Evolutionary conservation across 2,797 vertebrate genomes (phyloP).

Genomic region (Sarcophilus harrisii): DNA sequence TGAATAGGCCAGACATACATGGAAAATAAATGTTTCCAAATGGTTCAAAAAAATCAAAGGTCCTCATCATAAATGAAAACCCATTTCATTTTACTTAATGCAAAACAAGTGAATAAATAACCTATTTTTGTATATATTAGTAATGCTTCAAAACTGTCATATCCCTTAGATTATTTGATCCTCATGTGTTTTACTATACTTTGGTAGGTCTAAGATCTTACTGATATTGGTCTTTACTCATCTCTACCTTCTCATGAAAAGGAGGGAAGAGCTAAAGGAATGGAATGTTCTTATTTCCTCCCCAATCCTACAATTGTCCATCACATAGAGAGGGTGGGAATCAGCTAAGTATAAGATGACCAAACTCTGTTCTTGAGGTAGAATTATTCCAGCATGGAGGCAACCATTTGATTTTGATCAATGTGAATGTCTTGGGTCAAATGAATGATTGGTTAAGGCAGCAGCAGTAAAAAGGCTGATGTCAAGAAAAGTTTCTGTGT

Average conservation of each 20-base stretch:
- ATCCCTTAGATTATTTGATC: accelerated
- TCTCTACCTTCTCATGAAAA: neutral
- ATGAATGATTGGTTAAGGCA: neutral
- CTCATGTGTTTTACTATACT: neutral
- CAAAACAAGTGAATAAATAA: neutral
- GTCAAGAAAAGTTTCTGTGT: neutral
- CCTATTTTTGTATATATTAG: accelerated
- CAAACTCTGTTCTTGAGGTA: neutral
- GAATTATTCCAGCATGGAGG: neutral
- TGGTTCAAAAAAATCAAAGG: neutral
- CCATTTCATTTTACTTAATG: no score
- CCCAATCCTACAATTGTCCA: neutral
- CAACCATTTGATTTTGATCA: neutral
- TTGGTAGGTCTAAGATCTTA: neutral
- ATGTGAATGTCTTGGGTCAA: neutral
- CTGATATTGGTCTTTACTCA: neutral
- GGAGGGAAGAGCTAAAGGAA: neutral
- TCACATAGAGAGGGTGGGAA: neutral
- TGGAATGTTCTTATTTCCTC: neutral
- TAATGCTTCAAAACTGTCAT: neutral
- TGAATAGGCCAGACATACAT: accelerated
- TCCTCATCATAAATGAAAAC: neutral
- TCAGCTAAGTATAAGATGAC: neutral
- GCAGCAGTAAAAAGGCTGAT: neutral
- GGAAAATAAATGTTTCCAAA: neutral